Evolutionary conservation across 1,140 invertebrate species (phyloP), one percentile per base, ranked within the genome.

Genomic region (Brachionus calyciflorus): DNA sequence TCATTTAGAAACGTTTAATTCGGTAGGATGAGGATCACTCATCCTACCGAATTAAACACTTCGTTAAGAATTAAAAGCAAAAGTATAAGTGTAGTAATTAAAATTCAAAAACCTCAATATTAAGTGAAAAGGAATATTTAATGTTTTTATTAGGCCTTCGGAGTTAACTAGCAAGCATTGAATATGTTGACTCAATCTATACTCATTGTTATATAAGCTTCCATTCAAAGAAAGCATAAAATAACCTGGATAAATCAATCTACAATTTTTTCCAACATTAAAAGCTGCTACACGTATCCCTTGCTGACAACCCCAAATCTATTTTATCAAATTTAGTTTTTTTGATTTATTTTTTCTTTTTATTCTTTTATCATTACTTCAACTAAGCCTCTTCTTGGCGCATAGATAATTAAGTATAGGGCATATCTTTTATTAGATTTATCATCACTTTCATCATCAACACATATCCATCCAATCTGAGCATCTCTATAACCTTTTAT

Each of bases 261-360:
- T 77, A 78, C 83, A 81, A 83, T 89, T 88, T 85, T 93, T 94
- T 30, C 90, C 90, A 1, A 93, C 92, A 78, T 90, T 91, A 85
- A 96, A 96, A 0, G 92, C 92, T 37, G 92, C 91, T 12, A 97
- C 90, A 84, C 93, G 89, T 12, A 89, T 90, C 1, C 94, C 94
- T 81, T 91, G 89, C 82, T 93, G 91, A 68, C 92, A 87, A 1
- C 89, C 88, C 90, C 92, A 94, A 2, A 87, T 81, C 83, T 85
- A 53, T 14, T 1, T 53, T 46, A 44, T 55, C 19, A 30, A 14
- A 76, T 3, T 14, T 26, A 65, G 55, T 37, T 19, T 41, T 30
- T 69, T 19, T 60, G 51, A 49, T n/a, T n/a, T 40, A 30, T 12
- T 41, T 21, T 69, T 19, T 70, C 48, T 19, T n/a, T 28, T 40